phyloP scores from a whole-genome alignment of 2,797 vertebrate genomes.

The Acipenser ruthenus region DNA sequence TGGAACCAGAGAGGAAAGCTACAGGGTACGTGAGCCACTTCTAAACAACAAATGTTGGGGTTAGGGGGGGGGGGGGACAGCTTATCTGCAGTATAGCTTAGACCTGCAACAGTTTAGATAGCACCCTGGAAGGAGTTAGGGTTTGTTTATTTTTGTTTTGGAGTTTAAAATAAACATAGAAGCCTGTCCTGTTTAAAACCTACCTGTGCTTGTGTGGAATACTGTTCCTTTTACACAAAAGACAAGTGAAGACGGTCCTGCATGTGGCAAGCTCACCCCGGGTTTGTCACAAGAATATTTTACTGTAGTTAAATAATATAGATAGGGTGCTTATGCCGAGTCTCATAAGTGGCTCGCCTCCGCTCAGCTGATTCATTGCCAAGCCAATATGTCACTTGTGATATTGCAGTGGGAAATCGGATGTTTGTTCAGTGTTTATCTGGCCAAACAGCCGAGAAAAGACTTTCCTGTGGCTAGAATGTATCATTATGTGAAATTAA shows the following conservation, averaged over 20 bases:
- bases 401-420: not conserved
- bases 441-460: not conserved
- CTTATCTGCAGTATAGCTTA: not conserved
- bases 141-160: not conserved
- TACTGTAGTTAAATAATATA: not conserved
- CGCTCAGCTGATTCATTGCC: not conserved
- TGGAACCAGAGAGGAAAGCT: no score
- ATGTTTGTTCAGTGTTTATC: not conserved
- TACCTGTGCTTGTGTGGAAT: not conserved
- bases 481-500: not conserved
- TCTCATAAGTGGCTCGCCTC: not conserved
- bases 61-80: conserved; percentile 24
- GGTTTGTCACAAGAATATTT: not conserved
- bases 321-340: not conserved
- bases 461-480: not conserved
- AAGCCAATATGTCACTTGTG: not conserved
- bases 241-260: no score
- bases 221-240: no score
- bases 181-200: not conserved
- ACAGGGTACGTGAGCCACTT: no score
- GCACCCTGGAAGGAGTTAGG: not conserved
- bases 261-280: no score
- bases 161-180: no score
- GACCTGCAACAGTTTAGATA: not conserved
- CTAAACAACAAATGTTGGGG: no score